A percentile compares a stretch with the other conserved stretches of the same genome.
These are phyloP conservation scores for Taurulus bubalis DNA, from an alignment of 2,113 vertebrate species.

Conservation along the genomic window DNA sequence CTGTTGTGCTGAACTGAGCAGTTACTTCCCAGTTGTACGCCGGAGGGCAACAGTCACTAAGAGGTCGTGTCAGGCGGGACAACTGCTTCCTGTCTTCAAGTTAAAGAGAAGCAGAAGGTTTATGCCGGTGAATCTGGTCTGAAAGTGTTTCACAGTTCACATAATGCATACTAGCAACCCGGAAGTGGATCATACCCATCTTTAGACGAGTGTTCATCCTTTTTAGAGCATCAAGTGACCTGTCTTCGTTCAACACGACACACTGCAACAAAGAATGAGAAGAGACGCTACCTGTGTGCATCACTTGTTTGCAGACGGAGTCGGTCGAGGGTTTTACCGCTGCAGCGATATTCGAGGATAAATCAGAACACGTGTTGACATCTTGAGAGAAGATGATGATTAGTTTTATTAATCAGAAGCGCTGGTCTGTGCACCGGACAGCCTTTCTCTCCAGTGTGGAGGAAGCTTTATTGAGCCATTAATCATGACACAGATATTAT, in stretches of 20 bases:
- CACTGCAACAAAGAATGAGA: too few species aligned
- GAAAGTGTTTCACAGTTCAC: neutral
- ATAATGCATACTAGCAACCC: neutral
- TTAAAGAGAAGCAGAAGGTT: neutral
- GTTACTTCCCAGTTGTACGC: conserved; percentile 17
- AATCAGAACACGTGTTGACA: neutral
- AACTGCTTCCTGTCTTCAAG: neutral
- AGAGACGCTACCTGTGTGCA: too few species aligned
- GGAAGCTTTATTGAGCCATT: conserved; percentile 37
- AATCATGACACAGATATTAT: conserved; percentile 40
- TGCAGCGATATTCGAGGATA: neutral
- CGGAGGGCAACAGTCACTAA: neutral
- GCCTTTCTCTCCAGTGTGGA: neutral
- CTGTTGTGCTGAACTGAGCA: neutral
- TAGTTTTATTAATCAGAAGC: conserved; percentile 5
- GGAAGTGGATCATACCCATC: neutral
- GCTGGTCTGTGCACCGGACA: neutral
- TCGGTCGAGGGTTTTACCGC: neutral
- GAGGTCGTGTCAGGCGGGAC: neutral
- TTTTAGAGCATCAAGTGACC: neutral
- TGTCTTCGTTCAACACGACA: neutral
- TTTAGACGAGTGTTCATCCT: neutral
- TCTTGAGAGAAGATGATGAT: neutral
- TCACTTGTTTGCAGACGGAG: neutral
- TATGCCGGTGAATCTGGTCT: neutral